Conservation (phyloP, 2,888 invertebrate species). For the Halictus ligatus region DNA sequence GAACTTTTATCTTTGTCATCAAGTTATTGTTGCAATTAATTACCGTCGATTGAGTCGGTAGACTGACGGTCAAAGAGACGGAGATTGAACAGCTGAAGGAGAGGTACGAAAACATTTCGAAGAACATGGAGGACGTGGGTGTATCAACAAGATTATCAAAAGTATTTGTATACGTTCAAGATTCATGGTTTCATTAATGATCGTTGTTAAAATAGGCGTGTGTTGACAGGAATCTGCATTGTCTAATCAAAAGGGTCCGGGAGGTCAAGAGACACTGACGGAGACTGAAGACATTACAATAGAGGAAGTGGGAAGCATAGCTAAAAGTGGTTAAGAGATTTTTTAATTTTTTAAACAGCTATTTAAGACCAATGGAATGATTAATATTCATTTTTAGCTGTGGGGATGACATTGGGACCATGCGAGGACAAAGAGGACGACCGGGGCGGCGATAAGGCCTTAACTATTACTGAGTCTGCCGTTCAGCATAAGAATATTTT, state of each 20-base stretch:
- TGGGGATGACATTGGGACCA: constrained; percentile 50
- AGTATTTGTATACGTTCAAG: constrained; percentile 8
- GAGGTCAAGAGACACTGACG: not conserved
- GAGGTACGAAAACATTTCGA: constrained; percentile 41
- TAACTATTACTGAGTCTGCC: not conserved
- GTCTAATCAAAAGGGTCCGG: not conserved
- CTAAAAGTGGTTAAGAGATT: not conserved
- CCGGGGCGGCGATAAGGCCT: accelerated
- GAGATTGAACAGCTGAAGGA: constrained; percentile 49
- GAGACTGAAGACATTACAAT: not conserved
- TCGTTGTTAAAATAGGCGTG: not conserved
- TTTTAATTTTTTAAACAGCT: not conserved
- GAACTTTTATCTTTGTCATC: not conserved
- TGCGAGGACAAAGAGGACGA: not conserved
- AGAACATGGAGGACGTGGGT: not conserved
- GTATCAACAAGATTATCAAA: not conserved
- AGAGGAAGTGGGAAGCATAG: constrained; percentile 35
- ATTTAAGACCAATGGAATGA: not conserved
- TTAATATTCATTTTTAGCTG: not conserved
- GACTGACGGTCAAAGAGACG: constrained; percentile 47
- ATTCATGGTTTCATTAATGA: not conserved
- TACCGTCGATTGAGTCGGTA: constrained; percentile 16
- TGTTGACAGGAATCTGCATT: constrained; percentile 6
- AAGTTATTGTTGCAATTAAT: not conserved
- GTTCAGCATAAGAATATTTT: not conserved